Evolutionary conservation across 2,797 vertebrate species (phyloP).

Genomic region (Odontamblyopus rebecca): DNA sequence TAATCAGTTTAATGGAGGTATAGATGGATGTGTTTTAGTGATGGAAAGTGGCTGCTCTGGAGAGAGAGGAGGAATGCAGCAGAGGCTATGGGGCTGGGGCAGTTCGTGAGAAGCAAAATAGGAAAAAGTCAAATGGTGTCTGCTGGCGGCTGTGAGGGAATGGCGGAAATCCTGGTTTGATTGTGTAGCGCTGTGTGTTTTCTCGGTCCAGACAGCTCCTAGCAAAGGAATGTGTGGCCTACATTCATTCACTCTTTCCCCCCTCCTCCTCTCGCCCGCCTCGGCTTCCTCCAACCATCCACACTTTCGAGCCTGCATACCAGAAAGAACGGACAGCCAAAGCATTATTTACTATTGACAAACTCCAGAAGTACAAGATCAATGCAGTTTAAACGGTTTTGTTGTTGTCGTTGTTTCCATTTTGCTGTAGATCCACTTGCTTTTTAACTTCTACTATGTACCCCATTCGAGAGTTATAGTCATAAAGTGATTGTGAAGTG

Average conservation of each 20-base stretch:
- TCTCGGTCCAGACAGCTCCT: slow-evolving; percentile 70
- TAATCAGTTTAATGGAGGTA: slow-evolving; percentile 34
- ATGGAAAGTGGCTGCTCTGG: slow-evolving; percentile 34
- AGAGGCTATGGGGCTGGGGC: slow-evolving; percentile 14
- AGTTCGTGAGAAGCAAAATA: slow-evolving; percentile 53
- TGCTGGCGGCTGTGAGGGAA: slow-evolving; percentile 55
- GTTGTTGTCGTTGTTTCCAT: not conserved
- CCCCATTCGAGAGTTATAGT: too few relatives aligned
- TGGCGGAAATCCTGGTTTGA: slow-evolving; percentile 74
- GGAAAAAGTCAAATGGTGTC: slow-evolving; percentile 48
- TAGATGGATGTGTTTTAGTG: slow-evolving; percentile 42
- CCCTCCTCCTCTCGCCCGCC: slow-evolving; percentile 25
- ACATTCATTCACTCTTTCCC: slow-evolving; percentile 57
- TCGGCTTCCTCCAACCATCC: slow-evolving; percentile 40
- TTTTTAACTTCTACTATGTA: too few relatives aligned
- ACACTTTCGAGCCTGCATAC: slow-evolving; percentile 54
- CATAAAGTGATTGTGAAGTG: too few relatives aligned
- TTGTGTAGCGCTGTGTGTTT: slow-evolving; percentile 65
- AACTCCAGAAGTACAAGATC: not conserved
- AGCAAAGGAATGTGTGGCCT: slow-evolving; percentile 78
- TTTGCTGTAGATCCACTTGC: not conserved
- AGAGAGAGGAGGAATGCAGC: slow-evolving; percentile 27
- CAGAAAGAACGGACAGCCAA: slow-evolving; percentile 56
- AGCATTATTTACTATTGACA: slow-evolving; percentile 51
- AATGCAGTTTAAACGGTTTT: not conserved